Percentiles rank a stretch among this genome's conserved stretches.
Evolutionary conservation across 2,797 vertebrate genomes (phyloP).

Genomic region (Neosalanx taihuensis): DNA sequence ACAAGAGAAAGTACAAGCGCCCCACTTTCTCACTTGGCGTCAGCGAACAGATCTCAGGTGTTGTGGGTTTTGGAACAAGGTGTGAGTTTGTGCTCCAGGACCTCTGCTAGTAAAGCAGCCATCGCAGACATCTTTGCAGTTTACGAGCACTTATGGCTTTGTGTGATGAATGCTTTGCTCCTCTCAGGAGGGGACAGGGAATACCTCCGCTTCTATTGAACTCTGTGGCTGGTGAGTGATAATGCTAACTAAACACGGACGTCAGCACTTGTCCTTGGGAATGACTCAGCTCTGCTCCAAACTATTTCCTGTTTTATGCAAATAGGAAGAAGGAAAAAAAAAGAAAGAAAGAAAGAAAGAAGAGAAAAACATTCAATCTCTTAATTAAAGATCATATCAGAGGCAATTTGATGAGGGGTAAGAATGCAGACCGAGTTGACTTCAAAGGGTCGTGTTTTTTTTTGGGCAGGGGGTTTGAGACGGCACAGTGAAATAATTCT

Average conservation of each 20-base stretch:
- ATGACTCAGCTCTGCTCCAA: constrained; percentile 30
- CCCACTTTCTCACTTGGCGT: background rate
- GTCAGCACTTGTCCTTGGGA: constrained; percentile 63
- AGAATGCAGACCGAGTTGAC: constrained; percentile 69
- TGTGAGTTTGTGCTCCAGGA: no score
- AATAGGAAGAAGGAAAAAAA: constrained; percentile 50
- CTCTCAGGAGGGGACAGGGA: background rate
- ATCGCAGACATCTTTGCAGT: no score
- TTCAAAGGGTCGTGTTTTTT: constrained; percentile 68
- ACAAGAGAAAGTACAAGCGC: background rate
- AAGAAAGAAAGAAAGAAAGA: no score
- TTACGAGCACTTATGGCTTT: no score
- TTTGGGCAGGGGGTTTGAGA: no score
- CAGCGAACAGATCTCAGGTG: background rate
- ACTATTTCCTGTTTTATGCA: constrained; percentile 46
- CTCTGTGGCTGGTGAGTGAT: constrained; percentile 45
- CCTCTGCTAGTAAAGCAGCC: no score
- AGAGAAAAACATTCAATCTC: constrained; percentile 71
- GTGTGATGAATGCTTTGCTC: background rate
- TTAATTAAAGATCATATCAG: constrained; percentile 78
- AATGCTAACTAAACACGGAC: constrained; percentile 55
- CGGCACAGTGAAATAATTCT: constrained; percentile 58
- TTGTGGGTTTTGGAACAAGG: background rate
- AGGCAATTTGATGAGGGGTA: constrained; percentile 57
- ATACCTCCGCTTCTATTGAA: background rate